Evolutionary conservation across 2,888 invertebrate species (phyloP).

Genomic region (Luperina nickerlii): DNA sequence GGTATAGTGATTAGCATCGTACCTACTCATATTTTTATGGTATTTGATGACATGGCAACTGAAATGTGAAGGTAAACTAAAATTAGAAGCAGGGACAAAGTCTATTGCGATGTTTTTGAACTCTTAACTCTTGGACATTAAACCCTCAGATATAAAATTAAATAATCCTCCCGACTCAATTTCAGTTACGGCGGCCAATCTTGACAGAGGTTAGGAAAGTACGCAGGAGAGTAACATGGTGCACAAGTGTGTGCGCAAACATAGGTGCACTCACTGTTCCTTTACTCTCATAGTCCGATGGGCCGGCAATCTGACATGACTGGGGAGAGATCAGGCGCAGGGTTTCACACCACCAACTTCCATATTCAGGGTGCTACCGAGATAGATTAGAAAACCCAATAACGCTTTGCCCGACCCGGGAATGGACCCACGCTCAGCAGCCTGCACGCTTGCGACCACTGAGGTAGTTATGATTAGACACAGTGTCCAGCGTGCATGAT

Average conservation of each 20-base stretch:
- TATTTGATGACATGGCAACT: background rate
- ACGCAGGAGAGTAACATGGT: too few species aligned
- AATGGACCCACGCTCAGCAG: background rate
- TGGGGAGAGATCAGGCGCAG: background rate
- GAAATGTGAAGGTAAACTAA: conserved; percentile 18
- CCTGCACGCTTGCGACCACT: too few species aligned
- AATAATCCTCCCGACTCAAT: background rate
- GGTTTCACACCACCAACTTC: background rate
- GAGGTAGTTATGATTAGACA: background rate
- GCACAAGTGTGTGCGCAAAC: background rate
- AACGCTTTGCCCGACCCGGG: background rate
- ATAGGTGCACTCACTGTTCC: background rate
- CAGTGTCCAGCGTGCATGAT: background rate
- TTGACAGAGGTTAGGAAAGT: too few species aligned
- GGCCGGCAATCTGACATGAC: background rate
- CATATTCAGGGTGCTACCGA: background rate
- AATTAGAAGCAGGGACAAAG: background rate
- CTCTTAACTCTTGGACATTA: background rate
- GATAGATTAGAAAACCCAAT: background rate
- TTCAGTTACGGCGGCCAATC: background rate
- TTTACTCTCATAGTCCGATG: background rate
- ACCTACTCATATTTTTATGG: background rate
- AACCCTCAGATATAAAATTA: background rate
- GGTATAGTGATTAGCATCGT: conserved; percentile 7
- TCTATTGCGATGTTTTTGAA: background rate